These are phyloP conservation scores for Falcaria lacertinaria DNA, from an alignment of 2,888 invertebrate genomes.

Conservation along the genomic window DNA sequence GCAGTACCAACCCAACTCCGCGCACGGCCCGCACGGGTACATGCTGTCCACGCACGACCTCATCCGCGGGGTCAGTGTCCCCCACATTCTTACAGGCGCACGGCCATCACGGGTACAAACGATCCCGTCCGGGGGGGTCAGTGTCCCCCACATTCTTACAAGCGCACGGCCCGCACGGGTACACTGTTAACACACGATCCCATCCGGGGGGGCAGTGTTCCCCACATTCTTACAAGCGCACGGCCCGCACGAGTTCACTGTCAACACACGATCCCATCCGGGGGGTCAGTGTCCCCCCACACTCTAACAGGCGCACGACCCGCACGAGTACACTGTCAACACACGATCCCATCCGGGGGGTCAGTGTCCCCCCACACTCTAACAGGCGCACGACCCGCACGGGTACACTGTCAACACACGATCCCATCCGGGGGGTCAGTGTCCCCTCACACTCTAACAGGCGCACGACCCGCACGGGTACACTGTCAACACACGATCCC, in stretches of 20 bases:
- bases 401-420: slow-evolving; percentile 45
- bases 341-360: slow-evolving; percentile 20
- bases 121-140: too few relatives aligned
- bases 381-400: slow-evolving; percentile 60
- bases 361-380: too few relatives aligned
- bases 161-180: slow-evolving; percentile 61
- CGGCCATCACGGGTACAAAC: too few relatives aligned
- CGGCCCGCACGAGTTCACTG: slow-evolving; percentile 61
- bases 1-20: slow-evolving; percentile 78
- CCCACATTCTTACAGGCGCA: too few relatives aligned
- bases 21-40: slow-evolving; percentile 63
- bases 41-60: slow-evolving; percentile 34
- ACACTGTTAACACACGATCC: slow-evolving; percentile 37
- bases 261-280: slow-evolving; percentile 28
- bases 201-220: slow-evolving; percentile 11
- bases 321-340: slow-evolving; percentile 56
- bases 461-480: slow-evolving; percentile 62
- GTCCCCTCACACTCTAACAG: too few relatives aligned
- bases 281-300: not conserved
- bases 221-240: too few relatives aligned
- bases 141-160: too few relatives aligned
- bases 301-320: slow-evolving; percentile 56
- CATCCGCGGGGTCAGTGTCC: slow-evolving; percentile 11
- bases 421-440: slow-evolving; percentile 17
- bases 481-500: slow-evolving; percentile 33